These are phyloP conservation scores for Allolobophora icterica DNA, from an alignment of 2,888 invertebrate genomes.

Conservation along the genomic window DNA sequence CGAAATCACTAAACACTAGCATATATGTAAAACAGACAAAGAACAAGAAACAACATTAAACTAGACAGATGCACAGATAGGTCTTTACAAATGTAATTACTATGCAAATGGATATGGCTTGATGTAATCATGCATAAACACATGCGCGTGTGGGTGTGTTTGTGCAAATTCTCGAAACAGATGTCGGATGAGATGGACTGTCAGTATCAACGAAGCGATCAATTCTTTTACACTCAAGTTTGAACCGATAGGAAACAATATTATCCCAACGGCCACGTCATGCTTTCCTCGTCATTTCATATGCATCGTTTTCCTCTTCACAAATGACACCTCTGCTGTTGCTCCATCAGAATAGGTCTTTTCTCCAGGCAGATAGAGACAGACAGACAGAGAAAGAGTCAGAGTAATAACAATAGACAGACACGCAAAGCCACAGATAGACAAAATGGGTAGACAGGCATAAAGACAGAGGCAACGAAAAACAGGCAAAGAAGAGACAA, in stretches of 20 bases:
- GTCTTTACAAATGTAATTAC: neutral
- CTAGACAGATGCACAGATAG: too few relatives aligned
- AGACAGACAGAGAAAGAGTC: neutral
- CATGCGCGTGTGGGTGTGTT: neutral
- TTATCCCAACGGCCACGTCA: constrained; percentile 22
- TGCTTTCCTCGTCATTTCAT: neutral
- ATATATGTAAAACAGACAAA: too few relatives aligned
- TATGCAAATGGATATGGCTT: neutral
- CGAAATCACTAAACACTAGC: neutral
- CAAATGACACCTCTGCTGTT: constrained; percentile 18
- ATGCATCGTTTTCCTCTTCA: constrained; percentile 2
- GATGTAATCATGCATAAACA: neutral
- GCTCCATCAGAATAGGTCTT: neutral
- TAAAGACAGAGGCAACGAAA: neutral
- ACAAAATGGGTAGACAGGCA: neutral
- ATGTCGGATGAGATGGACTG: constrained; percentile 10
- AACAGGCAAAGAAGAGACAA: too few relatives aligned
- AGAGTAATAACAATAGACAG: neutral
- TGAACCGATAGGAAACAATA: constrained; percentile 7
- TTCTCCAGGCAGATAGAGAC: neutral
- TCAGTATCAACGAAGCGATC: constrained; percentile 6
- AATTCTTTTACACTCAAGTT: neutral
- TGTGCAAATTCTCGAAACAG: neutral
- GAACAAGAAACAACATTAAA: too few relatives aligned
- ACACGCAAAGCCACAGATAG: neutral